phyloP scores from a whole-genome alignment of 2,113 vertebrate species.

The Ciconia stormi region DNA sequence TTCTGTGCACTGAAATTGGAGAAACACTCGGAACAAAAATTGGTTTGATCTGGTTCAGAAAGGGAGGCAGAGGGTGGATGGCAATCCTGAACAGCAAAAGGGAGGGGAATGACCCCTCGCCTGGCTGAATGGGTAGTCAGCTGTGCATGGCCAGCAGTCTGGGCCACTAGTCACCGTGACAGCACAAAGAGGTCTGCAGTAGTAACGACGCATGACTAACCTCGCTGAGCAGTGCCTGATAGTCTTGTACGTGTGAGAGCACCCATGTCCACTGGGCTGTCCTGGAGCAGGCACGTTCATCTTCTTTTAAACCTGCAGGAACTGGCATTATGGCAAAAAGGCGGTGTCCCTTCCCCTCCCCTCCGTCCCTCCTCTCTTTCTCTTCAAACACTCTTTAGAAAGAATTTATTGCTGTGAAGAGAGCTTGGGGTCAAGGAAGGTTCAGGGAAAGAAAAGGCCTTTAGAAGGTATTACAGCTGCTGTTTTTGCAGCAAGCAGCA shows the following conservation, averaged over 20 bases:
- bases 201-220: background rate
- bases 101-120: background rate
- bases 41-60: background rate
- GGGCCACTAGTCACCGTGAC: background rate
- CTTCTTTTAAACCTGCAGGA: background rate
- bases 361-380: background rate
- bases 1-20: background rate
- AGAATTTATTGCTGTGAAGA: conserved; percentile 17
- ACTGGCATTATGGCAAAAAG: background rate
- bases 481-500: background rate
- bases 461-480: background rate
- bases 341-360: background rate
- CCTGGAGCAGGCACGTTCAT: background rate
- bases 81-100: background rate
- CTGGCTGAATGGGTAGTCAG: background rate
- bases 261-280: rapidly evolving
- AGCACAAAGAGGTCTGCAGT: background rate
- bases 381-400: background rate
- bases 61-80: background rate
- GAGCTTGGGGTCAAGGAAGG: conserved; percentile 16
- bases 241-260: background rate
- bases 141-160: background rate
- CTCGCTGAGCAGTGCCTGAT: background rate
- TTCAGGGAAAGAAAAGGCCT: conserved; percentile 16
- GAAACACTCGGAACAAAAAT: rapidly evolving